Percentiles rank a stretch among this genome's conserved stretches.
These are phyloP conservation scores for Caenorhabditis sinica DNA, from an alignment of 2,888 invertebrate species.

Conservation along the genomic window DNA sequence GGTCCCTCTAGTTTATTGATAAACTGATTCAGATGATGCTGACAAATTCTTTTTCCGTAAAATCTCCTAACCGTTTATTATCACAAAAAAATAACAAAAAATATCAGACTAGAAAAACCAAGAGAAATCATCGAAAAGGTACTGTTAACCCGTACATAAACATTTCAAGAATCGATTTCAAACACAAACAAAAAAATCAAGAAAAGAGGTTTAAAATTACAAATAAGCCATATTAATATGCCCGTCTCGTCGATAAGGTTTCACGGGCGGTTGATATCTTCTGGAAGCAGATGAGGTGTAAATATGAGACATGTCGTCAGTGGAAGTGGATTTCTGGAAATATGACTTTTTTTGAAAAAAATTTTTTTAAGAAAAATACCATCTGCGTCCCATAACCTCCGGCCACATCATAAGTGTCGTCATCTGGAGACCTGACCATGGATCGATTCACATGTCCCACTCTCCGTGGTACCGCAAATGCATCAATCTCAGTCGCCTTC, in stretches of 20 bases:
- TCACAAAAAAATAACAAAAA: no score
- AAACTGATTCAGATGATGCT: no score
- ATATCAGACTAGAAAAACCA: no score
- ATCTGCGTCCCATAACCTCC: conserved; percentile 22
- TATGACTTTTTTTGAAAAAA: neutral
- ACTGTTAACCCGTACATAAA: no score
- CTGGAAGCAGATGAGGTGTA: conserved; percentile 39
- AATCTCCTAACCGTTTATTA: no score
- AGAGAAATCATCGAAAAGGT: no score
- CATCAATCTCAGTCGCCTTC: conserved; percentile 60
- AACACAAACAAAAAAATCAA: neutral
- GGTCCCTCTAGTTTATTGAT: no score
- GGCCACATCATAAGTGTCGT: conserved; percentile 48
- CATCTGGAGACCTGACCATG: conserved; percentile 50
- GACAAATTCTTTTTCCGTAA: no score
- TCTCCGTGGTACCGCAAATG: conserved; percentile 34
- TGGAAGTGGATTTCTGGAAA: conserved; percentile 57
- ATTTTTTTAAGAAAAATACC: conserved; percentile 4
- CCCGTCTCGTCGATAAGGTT: conserved; percentile 31
- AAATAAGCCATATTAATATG: conserved; percentile 65
- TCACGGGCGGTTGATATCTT: conserved; percentile 40
- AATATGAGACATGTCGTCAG: conserved; percentile 47
- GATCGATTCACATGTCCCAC: conserved; percentile 33
- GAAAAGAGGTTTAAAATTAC: conserved; percentile 31
- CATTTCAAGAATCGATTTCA: no score